Conservation (phyloP, 2,113 vertebrate genomes). For the Jaculus jaculus region DNA sequence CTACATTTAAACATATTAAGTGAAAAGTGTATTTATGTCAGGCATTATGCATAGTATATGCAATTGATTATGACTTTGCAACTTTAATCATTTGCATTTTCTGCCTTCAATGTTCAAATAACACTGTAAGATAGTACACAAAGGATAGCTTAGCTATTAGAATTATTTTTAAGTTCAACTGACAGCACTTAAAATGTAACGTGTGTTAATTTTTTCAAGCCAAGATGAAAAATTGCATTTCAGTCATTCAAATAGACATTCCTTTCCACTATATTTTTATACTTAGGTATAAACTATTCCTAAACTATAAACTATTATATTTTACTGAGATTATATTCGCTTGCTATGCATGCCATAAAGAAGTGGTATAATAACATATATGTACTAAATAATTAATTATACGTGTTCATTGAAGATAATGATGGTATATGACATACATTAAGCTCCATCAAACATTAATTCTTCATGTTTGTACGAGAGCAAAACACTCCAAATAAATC, state of each 20-base stretch:
- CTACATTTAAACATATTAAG: slow-evolving; percentile 40
- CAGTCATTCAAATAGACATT: slow-evolving; percentile 37
- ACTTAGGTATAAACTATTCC: slow-evolving; percentile 3
- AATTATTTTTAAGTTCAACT: neutral
- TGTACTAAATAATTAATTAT: neutral
- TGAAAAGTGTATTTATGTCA: neutral
- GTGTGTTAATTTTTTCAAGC: slow-evolving; percentile 18
- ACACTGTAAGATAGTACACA: slow-evolving; percentile 2
- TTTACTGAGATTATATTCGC: neutral
- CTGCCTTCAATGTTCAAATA: slow-evolving; percentile 16
- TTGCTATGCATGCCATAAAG: neutral
- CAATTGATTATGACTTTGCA: slow-evolving; percentile 32
- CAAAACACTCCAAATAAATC: slow-evolving; percentile 27
- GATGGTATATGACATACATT: neutral
- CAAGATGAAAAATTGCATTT: neutral
- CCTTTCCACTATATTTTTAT: neutral
- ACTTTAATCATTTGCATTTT: slow-evolving; percentile 21
- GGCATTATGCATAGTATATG: neutral
- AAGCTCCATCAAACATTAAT: slow-evolving; percentile 12
- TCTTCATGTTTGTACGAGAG: neutral
- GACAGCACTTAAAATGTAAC: neutral
- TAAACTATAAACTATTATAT: neutral
- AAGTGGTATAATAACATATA: neutral
- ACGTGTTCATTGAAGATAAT: neutral
- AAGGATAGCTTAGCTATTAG: neutral